Evolutionary conservation across 2,797 vertebrate genomes (phyloP), one percentile per base, ranked within the genome.

Genomic region (Staurois parvus): DNA sequence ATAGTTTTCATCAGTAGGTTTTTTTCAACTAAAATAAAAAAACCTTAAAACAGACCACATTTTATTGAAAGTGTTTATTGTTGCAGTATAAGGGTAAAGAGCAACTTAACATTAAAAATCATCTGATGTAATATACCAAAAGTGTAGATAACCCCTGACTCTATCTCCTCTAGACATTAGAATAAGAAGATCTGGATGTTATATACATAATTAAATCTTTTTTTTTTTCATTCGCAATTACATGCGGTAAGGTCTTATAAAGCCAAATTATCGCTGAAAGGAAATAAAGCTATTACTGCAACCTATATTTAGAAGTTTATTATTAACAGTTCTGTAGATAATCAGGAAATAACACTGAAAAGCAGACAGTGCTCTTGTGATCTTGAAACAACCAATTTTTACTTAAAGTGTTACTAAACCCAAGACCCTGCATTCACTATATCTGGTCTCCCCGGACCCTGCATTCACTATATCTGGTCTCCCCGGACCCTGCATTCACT

Each of bases 281-380:
- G 70, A 72, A 72, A 72, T 72, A 13, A 37, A 72, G 19, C 24
- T 0, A n/a, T 40, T 42, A 72, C 32, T 72, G 34, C 30, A 34
- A 34, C 30, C 69, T 72, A 40, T 72, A 72, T 40, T 72, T 72
- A 72, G 64, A 15, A 66, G 32, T 72, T 72, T 72, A 72, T 40
- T 40, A 40, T 40, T 72, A 37, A 72, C 69, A 72, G 13, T 37
- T 72, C 30, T 37, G 32, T 37, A 72, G 32, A 72, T 72, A 24
- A 37, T 34, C 69, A 72, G 69, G 69, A 72, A 72, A 72, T 40
- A 24, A 34, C 21, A 37, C 7, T 70, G 13, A 32, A 72, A 72
- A 72, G n/a, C 69, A 72, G 21, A 11, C 21, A 37, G 12, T n/a
- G 32, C 9, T 34, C 69, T 24, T 6, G 68, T 8, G 6, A 34